Conservation (phyloP, 1,140 invertebrate species). For the Drosophila virilis region DNA sequence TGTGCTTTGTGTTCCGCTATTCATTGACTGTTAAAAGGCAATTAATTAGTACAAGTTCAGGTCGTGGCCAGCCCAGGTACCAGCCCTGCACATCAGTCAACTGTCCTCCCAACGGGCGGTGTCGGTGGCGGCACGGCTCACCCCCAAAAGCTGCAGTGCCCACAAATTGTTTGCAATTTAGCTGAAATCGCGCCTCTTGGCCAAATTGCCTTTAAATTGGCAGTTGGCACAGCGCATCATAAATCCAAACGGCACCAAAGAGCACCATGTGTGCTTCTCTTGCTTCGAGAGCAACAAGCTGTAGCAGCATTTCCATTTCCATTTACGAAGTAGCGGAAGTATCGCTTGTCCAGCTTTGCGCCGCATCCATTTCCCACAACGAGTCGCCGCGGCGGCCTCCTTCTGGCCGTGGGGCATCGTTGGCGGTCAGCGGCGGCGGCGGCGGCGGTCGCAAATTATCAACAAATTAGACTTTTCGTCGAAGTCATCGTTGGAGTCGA, state of each 20-base stretch:
- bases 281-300: background rate
- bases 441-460: slow-evolving; percentile 80
- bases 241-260: slow-evolving; percentile 72
- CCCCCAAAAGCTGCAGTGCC: slow-evolving; percentile 10
- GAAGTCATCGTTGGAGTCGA: slow-evolving; percentile 41
- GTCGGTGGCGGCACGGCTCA: background rate
- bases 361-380: background rate
- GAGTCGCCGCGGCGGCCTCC: slow-evolving; percentile 6
- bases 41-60: slow-evolving; percentile 28
- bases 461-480: slow-evolving; percentile 84
- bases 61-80: background rate
- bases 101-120: slow-evolving; percentile 1
- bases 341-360: slow-evolving; percentile 24
- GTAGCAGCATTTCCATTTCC: slow-evolving; percentile 34
- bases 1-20: background rate
- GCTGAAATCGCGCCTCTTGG: slow-evolving; percentile 74
- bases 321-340: slow-evolving; percentile 37
- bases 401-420: slow-evolving; percentile 69
- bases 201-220: slow-evolving; percentile 83
- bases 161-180: slow-evolving; percentile 64
- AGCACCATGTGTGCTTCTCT: slow-evolving; percentile 1
- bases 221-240: slow-evolving; percentile 76
- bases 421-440: slow-evolving; percentile 70
- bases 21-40: slow-evolving; percentile 30
- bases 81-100: slow-evolving; percentile 26